Base-by-base conservation (phyloP, 2,888 invertebrate genomes). In the Limnephilus rhombicus region DNA sequence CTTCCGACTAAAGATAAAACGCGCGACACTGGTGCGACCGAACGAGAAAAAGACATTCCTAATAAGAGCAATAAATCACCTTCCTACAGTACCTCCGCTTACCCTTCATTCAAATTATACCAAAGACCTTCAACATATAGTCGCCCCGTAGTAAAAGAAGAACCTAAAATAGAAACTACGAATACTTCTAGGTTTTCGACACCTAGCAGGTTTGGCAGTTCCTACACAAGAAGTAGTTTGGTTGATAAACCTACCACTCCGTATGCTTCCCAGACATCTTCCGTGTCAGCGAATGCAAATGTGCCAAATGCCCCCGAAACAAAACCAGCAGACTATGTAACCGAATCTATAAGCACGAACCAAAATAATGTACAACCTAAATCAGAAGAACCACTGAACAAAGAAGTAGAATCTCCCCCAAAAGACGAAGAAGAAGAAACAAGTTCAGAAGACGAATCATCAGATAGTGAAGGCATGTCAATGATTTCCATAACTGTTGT, bases 401-500 rank as follows among this genome's bases (percentile, higher is more conserved):
- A 94, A 92, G 94, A 81, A 7, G 29, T 49, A 34, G 82, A 85
- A 83, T n/a, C 94, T 88, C 93, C 94, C 85, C 93, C 93, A 88
- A 94, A 94, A 85, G 94, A 93, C 9, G 92, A 94, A 86, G 94
- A 68, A 9, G 92, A 93, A 88, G 94, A 93, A 15, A 94, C 94
- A 24, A 93, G 94, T 15, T 93, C 94, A 90, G 94, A 95, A 91
- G 94, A 95, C 91, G 94, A 95, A 94, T 95, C 95, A 90, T 94
- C 94, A 94, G 96, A 96, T 94, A 95, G 90, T 45, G 95, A 95
- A 91, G 89, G 91, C 5, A 93, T 94, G 29, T 95, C 95, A 93
- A 95, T 95, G 92, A 95, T 96, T 82, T 95, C 97, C 5, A 95
- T 98, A 4, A 96, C 96, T 7, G 97, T 98, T 90, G 96, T 98